A percentile compares a stretch with the other conserved stretches of the same genome.
Evolutionary conservation across 53 echinoderm and acorn worm genomes (phyloP).

Genomic region (Arbacia lixula): DNA sequence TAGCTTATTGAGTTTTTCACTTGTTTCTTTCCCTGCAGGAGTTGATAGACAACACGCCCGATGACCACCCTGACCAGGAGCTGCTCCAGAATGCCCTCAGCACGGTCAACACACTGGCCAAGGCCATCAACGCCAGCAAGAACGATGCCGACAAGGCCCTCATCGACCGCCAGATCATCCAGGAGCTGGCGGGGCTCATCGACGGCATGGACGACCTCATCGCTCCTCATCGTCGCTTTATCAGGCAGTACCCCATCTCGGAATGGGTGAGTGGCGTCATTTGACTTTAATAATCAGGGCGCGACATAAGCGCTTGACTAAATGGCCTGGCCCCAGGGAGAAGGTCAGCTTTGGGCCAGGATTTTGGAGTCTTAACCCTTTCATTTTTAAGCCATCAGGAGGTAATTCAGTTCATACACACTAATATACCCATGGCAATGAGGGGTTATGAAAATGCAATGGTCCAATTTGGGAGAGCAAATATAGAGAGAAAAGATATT

Average conservation of each 20-base stretch:
- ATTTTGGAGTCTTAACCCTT: too few species aligned
- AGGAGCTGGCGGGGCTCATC: slow-evolving; percentile 88
- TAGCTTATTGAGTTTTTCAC: too few species aligned
- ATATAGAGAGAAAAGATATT: too few species aligned
- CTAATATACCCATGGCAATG: too few species aligned
- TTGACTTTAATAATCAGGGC: too few species aligned
- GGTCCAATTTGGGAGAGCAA: too few species aligned
- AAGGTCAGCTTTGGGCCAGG: too few species aligned
- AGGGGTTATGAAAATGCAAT: too few species aligned
- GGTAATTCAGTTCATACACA: too few species aligned
- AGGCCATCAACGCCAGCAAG: slow-evolving; percentile 96
- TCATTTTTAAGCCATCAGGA: too few species aligned
- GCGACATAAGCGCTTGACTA: too few species aligned
- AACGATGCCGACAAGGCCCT: slow-evolving; percentile 85
- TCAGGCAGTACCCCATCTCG: slow-evolving; percentile 89
- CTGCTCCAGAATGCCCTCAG: slow-evolving; percentile 84
- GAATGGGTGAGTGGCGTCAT: slow-evolving; percentile 94
- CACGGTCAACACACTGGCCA: slow-evolving; percentile 89
- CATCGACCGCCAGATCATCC: slow-evolving; percentile 83
- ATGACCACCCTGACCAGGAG: slow-evolving; percentile 89
- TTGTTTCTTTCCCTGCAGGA: slow-evolving; percentile 70
- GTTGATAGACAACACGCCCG: slow-evolving; percentile 94
- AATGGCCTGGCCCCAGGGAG: too few species aligned
- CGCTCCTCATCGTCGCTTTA: slow-evolving; percentile 83
- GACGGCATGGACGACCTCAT: slow-evolving; percentile 94